phyloP scores from a whole-genome alignment of 2,888 invertebrate genomes.

The Eupeodes luniger region DNA sequence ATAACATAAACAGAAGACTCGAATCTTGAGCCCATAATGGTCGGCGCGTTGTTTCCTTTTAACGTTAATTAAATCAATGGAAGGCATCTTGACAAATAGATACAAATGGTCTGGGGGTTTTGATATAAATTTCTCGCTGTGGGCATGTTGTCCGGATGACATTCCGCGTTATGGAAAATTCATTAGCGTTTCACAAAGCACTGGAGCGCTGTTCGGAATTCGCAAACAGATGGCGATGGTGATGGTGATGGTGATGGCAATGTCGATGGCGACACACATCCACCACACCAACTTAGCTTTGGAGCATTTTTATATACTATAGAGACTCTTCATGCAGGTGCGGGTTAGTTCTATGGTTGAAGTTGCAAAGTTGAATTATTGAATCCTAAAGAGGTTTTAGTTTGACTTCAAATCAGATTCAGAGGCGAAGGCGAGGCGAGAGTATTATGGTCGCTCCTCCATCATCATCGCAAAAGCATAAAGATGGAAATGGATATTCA shows the following conservation, averaged over 20 bases:
- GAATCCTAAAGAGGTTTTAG: not conserved
- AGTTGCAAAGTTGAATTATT: not conserved
- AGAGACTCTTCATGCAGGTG: constrained; percentile 17
- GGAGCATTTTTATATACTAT: not conserved
- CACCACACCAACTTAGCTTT: not conserved
- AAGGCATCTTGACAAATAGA: constrained; percentile 77
- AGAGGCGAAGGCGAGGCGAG: constrained; percentile 11
- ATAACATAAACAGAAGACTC: not conserved
- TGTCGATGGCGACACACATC: not conserved
- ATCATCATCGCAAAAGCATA: not conserved
- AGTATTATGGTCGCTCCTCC: not conserved
- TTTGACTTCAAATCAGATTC: constrained; percentile 5
- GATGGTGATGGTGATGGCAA: not conserved
- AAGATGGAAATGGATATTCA: constrained; percentile 64
- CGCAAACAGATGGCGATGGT: constrained; percentile 50
- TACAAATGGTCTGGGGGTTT: constrained; percentile 71
- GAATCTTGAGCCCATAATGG: constrained; percentile 61
- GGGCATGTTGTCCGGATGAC: constrained; percentile 69
- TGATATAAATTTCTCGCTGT: constrained; percentile 71
- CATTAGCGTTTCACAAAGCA: constrained; percentile 70
- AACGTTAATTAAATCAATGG: constrained; percentile 76
- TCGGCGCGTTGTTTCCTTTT: constrained; percentile 72
- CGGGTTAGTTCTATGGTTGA: constrained; percentile 5
- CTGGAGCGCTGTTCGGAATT: constrained; percentile 63
- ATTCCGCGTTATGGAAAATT: constrained; percentile 76